Conservation (phyloP, 2,113 vertebrate species). For the Tragulus kanchil region DNA sequence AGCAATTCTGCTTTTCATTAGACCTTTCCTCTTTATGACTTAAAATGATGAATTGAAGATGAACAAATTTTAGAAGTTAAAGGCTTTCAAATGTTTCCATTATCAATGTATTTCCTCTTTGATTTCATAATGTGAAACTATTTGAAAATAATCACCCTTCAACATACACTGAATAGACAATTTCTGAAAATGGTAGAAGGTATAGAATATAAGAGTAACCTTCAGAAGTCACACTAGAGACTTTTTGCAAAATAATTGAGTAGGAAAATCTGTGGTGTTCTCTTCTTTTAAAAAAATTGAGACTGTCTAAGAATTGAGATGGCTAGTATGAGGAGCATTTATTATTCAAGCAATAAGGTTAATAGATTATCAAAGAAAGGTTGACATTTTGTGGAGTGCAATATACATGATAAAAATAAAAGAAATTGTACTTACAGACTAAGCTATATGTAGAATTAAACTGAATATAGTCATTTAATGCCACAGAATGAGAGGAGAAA, state of each 20-base stretch:
- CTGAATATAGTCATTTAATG: background rate
- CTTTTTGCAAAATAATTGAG: background rate
- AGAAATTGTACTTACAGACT: background rate
- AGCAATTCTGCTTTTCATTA: background rate
- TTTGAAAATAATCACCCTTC: constrained; percentile 62
- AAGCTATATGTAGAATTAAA: background rate
- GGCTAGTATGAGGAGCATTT: background rate
- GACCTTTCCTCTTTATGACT: constrained; percentile 27
- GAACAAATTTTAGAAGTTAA: constrained; percentile 53
- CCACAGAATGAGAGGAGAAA: constrained; percentile 12
- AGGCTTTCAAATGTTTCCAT: constrained; percentile 52
- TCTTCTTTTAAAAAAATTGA: constrained; percentile 35
- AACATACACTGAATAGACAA: constrained; percentile 23
- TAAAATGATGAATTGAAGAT: constrained; percentile 61
- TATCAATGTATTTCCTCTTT: constrained; percentile 26
- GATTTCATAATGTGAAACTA: constrained; percentile 40
- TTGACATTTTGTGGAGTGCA: background rate
- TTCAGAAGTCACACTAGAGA: constrained; percentile 21
- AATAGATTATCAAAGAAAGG: background rate
- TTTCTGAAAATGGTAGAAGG: constrained; percentile 36
- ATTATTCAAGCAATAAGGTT: constrained; percentile 23
- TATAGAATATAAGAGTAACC: constrained; percentile 22
- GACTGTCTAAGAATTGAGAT: constrained; percentile 16
- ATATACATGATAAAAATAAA: constrained; percentile 47
- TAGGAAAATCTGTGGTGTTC: background rate